These are phyloP conservation scores for Drosophila murphyi DNA, from an alignment of 1,140 invertebrate genomes.

Conservation along the genomic window DNA sequence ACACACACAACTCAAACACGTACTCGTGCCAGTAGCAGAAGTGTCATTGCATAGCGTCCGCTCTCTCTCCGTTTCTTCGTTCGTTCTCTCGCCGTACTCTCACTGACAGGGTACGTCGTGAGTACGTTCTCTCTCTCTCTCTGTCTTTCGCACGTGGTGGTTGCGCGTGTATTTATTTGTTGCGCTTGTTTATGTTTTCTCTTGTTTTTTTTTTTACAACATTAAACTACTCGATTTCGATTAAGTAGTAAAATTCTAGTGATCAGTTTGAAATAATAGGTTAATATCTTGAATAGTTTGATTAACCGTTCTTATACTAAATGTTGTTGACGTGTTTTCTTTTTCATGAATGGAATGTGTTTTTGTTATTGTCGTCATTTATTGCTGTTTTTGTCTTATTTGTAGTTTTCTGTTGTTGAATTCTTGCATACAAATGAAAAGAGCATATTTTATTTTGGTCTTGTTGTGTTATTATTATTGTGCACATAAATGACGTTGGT, in stretches of 20 bases:
- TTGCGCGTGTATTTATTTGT: neutral
- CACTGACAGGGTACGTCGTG: neutral
- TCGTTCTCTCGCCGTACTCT: neutral
- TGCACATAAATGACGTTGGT: neutral
- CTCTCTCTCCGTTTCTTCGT: constrained; percentile 6
- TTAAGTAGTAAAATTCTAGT: neutral
- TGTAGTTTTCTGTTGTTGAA: constrained; percentile 1
- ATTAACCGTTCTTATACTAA: neutral
- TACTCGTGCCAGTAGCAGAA: constrained; percentile 2
- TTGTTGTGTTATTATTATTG: neutral
- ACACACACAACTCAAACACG: constrained; percentile 12
- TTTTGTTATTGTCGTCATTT: neutral
- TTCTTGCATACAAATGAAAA: constrained; percentile 9
- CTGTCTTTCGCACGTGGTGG: neutral
- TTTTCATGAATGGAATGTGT: constrained; percentile 5
- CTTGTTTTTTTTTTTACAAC: neutral
- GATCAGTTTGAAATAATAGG: neutral
- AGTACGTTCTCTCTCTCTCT: neutral
- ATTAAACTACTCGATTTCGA: neutral
- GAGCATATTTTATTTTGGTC: neutral
- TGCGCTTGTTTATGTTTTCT: constrained; percentile 2
- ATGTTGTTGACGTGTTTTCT: neutral
- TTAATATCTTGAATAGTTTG: neutral
- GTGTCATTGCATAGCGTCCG: constrained; percentile 26
- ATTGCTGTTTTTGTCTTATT: neutral